Evolutionary conservation across 2,797 vertebrate species (phyloP), one percentile per base, ranked within the genome.

Genomic region (Cyprinella venusta): DNA sequence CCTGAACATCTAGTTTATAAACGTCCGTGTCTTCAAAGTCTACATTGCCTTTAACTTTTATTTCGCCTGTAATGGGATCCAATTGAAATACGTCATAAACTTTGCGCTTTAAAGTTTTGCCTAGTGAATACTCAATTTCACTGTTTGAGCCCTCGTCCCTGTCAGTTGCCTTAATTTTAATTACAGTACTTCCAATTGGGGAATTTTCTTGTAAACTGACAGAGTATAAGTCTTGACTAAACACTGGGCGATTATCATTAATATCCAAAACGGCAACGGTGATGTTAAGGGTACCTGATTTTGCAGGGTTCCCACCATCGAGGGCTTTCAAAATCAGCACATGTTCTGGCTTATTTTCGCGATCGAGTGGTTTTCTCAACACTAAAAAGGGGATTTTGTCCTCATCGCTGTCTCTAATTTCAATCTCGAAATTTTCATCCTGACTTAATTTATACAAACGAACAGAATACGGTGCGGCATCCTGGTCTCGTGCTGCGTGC

Each of bases 401-500:
- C 21, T 86, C 85, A 6, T 87, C 87, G 0, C 80, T 80, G 9
- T 79, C 80, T 36, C 83, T 83, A 0, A 78, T 79, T 18, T 90
- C 86, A 2, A 89, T 74, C 24, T 86, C 82, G 65, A 91, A 91
- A 86, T 86, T 72, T 33, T 86, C 79, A 78, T 89, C 88, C 21
- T 76, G 81, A 30, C 84, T 90, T 36, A 90, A 50, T 70, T 79
- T 86, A 76, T 91, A 90, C 30, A 30, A 85, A 30, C 90, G 88
- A 45, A 95, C 30, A 21, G 91, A 90, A 87, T 93, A 91, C 24
- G 83, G 26, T 21, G 90, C 91, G 59, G 86, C 84, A 71, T 94
- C 94, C n/a, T 87, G 88, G 85, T 94, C 93, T 50, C 91, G 90
- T 0, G 93, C 93, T 33, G 80, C 87, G 19, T 92, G 90, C 78